A percentile compares a stretch with the other conserved stretches of the same genome.
Evolutionary conservation across 1,140 invertebrate species (phyloP).

Genomic region (Caenorhabditis brenneri): DNA sequence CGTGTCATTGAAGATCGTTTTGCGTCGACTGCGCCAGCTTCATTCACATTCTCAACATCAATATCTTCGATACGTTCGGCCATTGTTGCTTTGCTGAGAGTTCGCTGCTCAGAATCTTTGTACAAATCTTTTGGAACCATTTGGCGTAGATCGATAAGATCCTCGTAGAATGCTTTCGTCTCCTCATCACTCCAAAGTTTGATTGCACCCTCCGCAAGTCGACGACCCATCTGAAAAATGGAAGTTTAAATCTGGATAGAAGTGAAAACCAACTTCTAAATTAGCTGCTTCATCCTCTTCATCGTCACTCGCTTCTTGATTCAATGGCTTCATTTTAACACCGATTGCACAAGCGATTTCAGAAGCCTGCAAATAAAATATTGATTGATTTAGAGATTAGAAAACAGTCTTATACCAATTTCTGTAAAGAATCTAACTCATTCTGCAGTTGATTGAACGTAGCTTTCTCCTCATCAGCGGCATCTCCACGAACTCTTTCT

Average conservation of each 20-base stretch:
- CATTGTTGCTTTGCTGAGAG: slow-evolving; percentile 28
- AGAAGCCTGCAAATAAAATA: background rate
- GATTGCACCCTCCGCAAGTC: slow-evolving; percentile 46
- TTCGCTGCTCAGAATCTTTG: slow-evolving; percentile 46
- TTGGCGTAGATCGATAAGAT: slow-evolving; percentile 49
- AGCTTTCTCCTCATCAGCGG: slow-evolving; percentile 50
- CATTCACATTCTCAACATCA: slow-evolving; percentile 41
- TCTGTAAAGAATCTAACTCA: slow-evolving; percentile 35
- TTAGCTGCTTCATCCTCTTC: slow-evolving; percentile 53
- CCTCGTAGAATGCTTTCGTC: slow-evolving; percentile 51
- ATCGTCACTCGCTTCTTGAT: slow-evolving; percentile 57
- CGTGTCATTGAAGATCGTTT: background rate
- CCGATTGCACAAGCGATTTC: slow-evolving; percentile 27
- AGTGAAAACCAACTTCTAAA: slow-evolving; percentile 27
- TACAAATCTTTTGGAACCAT: slow-evolving; percentile 53
- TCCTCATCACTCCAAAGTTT: slow-evolving; percentile 55
- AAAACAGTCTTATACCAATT: background rate
- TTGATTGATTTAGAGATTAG: background rate
- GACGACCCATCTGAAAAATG: slow-evolving; percentile 37
- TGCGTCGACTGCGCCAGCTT: background rate
- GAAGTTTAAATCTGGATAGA: background rate
- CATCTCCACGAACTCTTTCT: slow-evolving; percentile 50
- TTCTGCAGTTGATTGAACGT: slow-evolving; percentile 42
- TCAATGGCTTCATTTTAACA: slow-evolving; percentile 31
- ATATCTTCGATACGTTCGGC: slow-evolving; percentile 50